A percentile compares a stretch with the other conserved stretches of the same genome.
These are phyloP conservation scores for Malacosoma neustria DNA, from an alignment of 2,888 invertebrate species.

Conservation along the genomic window DNA sequence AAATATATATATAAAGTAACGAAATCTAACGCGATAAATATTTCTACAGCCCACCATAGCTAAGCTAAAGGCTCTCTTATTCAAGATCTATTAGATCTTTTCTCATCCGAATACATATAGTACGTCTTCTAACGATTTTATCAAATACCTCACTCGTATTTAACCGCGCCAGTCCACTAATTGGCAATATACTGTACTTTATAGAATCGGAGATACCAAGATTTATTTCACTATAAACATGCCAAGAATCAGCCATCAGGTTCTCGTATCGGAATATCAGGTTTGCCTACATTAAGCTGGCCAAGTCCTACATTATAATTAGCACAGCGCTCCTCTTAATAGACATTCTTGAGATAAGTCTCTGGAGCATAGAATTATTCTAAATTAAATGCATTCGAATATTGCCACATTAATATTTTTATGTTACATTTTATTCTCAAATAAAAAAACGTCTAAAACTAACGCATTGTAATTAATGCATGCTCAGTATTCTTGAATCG, in stretches of 20 bases:
- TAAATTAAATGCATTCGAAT: no score
- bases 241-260: slow-evolving; percentile 3
- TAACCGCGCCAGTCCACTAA: slow-evolving; percentile 40
- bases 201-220: slow-evolving; percentile 27
- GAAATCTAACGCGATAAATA: no score
- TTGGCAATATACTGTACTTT: slow-evolving; percentile 32
- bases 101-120: neutral
- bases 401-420: no score
- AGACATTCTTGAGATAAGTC: neutral
- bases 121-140: slow-evolving; percentile 32
- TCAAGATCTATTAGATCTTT: no score
- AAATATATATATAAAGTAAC: no score
- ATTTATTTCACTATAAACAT: slow-evolving; percentile 48
- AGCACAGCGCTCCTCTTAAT: neutral
- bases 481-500: no score
- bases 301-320: neutral
- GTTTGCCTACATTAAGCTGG: slow-evolving; percentile 6
- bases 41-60: no score
- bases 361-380: no score
- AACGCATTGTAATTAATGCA: no score
- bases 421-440: no score
- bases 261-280: neutral
- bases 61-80: no score
- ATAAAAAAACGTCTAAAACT: no score
- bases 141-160: slow-evolving; percentile 61